Conservation (phyloP, 2,888 invertebrate species). For the Thysanoteuthis rhombus region DNA sequence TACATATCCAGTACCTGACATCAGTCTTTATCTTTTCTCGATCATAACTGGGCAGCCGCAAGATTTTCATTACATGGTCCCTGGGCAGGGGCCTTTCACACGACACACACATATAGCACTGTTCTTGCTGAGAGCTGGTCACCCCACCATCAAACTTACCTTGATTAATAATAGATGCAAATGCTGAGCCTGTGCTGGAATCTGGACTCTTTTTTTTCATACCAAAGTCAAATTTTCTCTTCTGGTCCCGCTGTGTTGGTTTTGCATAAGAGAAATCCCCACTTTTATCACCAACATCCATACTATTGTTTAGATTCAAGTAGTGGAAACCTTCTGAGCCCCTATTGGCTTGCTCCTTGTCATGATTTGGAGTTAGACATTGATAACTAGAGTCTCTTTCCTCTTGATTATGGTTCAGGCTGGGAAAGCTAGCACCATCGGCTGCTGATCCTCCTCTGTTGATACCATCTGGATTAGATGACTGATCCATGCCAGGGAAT, state of each 20-base stretch:
- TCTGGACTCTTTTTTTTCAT: slow-evolving; percentile 16
- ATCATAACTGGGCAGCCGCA: not conserved
- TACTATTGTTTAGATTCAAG: not conserved
- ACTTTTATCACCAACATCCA: not conserved
- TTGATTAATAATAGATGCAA: not conserved
- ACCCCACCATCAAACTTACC: slow-evolving; percentile 24
- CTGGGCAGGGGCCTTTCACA: slow-evolving; percentile 27
- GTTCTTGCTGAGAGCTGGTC: not conserved
- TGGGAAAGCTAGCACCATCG: not conserved
- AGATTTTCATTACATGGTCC: slow-evolving; percentile 14
- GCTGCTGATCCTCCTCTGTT: not conserved
- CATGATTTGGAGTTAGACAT: not conserved
- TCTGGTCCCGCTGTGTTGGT: not conserved
- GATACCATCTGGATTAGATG: not conserved
- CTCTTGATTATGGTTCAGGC: not conserved
- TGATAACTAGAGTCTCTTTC: not conserved
- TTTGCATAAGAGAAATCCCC: not conserved
- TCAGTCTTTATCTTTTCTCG: not conserved
- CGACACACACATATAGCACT: slow-evolving; percentile 26
- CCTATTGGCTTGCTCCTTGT: not conserved
- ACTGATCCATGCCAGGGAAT: slow-evolving; percentile 18
- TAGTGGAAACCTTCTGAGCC: not conserved
- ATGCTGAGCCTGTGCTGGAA: not conserved
- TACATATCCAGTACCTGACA: slow-evolving; percentile 23
- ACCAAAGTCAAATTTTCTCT: not conserved